Evolutionary conservation across 2,888 invertebrate species (phyloP), one percentile per base, ranked within the genome.

Genomic region (Hermaeophaga mercurialis): DNA sequence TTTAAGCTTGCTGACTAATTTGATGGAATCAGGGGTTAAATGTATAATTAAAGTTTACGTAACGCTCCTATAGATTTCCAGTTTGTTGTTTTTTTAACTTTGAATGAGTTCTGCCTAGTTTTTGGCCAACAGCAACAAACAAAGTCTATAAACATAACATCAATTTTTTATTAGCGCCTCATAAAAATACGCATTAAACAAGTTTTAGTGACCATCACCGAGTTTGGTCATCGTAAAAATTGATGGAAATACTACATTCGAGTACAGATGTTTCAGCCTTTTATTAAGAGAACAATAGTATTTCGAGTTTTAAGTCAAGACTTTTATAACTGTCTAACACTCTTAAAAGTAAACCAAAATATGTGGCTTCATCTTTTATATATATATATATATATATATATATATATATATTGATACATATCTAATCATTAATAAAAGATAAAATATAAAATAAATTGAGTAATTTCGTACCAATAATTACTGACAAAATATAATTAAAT

Each of bases 1-100:
- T n/a, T 28, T 8, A n/a, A 4, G 28, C 33, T 7, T 14, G 9
- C 33, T 3, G 36, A 36, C 36, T 36, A 36, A 36, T 17, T 15
- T 36, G 5, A 14, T 11, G 7, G 36, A n/a, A 17, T 36, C 17
- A 15, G 14, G 36, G 17, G 15, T 36, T 17, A 17, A 36, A 7
- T 8, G 7, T 7, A 36, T 36, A 36, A 36, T 36, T 15, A 36
- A 36, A 36, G 36, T 36, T 15, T n/a, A 36, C 36, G 15, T 36
- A 36, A 36, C 36, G 9, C 15, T n/a, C 12, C 15, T 17, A 36
- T 36, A 36, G 15, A 9, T 15, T 36, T 36, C 17, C 36, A 36
- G 17, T 17, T 17, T 9, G 36, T 36, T 28, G 28, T 28, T 28
- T 28, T 28, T 36, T 36, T 3, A 14, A 36, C 17, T 36, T 36